Base-by-base conservation (phyloP, 2,888 invertebrate genomes). In the Elysia crispata region DNA sequence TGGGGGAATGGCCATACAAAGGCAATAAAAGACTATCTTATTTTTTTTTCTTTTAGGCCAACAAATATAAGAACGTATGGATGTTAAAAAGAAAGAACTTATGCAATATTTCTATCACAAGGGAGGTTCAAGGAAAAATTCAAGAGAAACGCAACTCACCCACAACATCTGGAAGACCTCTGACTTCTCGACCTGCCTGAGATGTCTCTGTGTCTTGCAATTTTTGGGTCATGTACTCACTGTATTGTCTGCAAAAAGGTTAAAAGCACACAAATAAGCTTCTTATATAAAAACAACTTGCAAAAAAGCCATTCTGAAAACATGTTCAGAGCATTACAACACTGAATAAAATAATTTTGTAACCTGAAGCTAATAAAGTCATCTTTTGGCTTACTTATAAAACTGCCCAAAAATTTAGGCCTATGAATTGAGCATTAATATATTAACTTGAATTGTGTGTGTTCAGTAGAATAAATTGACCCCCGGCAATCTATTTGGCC, bases 211-310 rank as follows among this genome's bases (percentile, higher is more conserved):
- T 81, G 77, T 85, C 85, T 69, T 81, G 82, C 77, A 85, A 79
- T 78, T 87, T 83, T 57, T 85, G 81, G 20, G 84, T 86, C 28
- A 89, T 85, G 84, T 82, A 88, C 25, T 90, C 88, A 62, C 86
- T 85, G 85, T 87, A 87, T 82, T 89, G 89, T 79, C 89, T 90
- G 85, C 23, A 84, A 85, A 69, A 69, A 41, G 30, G 25, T 69
- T 30, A 79, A 91, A 89, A 91, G 83, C 88, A 89, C n/a, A 90
- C 81, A 50, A 91, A 89, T 57, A 91, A 91, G 83, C 92, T 92
- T 84, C 92, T 91, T 20, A 88, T 87, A 77, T 89, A 84, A 18
- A 87, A 86, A 75, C 92, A 91, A 88, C 91, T 91, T 41, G 91
- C 90, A 76, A 90, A 89, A 6, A 89, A 89, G 78, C 89, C 88